Conservation (phyloP, 2,113 vertebrate genomes). For the Salvator merianae region DNA sequence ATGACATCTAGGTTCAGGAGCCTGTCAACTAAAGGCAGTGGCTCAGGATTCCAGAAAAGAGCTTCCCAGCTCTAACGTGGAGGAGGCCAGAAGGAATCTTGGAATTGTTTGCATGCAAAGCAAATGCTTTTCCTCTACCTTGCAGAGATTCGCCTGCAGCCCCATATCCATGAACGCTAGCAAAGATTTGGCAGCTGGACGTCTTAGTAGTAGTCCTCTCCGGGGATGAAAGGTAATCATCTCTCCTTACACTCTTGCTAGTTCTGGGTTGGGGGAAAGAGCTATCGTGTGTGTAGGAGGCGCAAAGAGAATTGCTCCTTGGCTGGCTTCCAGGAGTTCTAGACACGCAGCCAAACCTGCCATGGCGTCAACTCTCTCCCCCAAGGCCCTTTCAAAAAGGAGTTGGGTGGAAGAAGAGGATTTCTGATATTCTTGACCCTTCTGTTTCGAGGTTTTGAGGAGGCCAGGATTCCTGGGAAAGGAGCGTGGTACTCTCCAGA, state of each 20-base stretch:
- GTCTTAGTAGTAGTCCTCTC: slow-evolving; percentile 71
- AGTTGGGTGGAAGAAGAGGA: slow-evolving; percentile 56
- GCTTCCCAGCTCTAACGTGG: not conserved
- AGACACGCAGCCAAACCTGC: slow-evolving; percentile 78
- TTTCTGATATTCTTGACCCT: slow-evolving; percentile 47
- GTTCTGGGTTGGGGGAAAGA: slow-evolving; percentile 42
- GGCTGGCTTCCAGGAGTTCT: slow-evolving; percentile 77
- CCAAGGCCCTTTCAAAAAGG: accelerated
- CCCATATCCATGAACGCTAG: not conserved
- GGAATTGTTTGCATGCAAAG: not conserved
- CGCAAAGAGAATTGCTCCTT: slow-evolving; percentile 70
- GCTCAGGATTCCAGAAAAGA: not conserved
- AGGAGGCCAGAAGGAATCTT: not conserved
- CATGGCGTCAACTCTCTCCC: slow-evolving; percentile 66
- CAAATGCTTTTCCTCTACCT: not conserved
- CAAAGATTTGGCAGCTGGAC: slow-evolving; percentile 68
- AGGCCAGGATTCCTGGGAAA: too few relatives aligned
- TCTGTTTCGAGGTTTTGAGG: slow-evolving; percentile 63
- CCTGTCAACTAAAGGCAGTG: too few relatives aligned
- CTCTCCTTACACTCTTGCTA: slow-evolving; percentile 67
- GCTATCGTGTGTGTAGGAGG: slow-evolving; percentile 67
- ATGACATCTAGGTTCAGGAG: too few relatives aligned
- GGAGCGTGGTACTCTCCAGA: not conserved
- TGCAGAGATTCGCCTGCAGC: not conserved
- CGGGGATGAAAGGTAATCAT: slow-evolving; percentile 67